phyloP scores from a whole-genome alignment of 2,113 vertebrate species.

The Neotragus pygmaeus region DNA sequence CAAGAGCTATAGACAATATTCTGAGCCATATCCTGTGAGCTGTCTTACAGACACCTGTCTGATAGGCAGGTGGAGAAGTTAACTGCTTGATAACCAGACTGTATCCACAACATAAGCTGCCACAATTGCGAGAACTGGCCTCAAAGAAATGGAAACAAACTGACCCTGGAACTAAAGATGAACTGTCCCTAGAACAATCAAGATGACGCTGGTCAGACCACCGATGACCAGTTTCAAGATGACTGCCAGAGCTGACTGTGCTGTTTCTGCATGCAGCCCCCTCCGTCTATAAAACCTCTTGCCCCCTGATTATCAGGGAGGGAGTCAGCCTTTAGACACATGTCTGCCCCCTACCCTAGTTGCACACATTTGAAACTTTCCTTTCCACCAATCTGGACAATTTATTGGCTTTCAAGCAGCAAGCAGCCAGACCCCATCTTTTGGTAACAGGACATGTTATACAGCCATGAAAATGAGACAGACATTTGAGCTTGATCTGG shows the following conservation, averaged over 20 bases:
- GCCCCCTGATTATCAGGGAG: background rate
- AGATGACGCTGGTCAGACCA: background rate
- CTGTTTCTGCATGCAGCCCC: background rate
- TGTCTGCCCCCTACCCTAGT: background rate
- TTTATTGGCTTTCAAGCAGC: background rate
- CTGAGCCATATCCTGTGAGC: background rate
- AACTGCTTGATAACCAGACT: background rate
- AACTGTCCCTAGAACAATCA: background rate
- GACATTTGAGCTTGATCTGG: background rate
- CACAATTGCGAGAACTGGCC: background rate
- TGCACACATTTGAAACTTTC: background rate
- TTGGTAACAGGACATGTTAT: background rate
- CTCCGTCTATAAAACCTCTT: background rate
- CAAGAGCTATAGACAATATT: background rate
- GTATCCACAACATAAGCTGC: background rate
- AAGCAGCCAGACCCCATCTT: background rate
- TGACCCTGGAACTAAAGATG: background rate
- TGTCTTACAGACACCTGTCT: background rate
- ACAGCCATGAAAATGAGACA: background rate
- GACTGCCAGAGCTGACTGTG: background rate
- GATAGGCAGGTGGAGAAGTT: background rate
- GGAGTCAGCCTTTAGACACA: background rate
- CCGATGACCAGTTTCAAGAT: background rate
- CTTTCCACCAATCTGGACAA: background rate
- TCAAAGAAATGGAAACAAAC: background rate